Evolutionary conservation across 2,888 invertebrate species (phyloP), one percentile per base, ranked within the genome.

Genomic region (Loripinus fragilis): DNA sequence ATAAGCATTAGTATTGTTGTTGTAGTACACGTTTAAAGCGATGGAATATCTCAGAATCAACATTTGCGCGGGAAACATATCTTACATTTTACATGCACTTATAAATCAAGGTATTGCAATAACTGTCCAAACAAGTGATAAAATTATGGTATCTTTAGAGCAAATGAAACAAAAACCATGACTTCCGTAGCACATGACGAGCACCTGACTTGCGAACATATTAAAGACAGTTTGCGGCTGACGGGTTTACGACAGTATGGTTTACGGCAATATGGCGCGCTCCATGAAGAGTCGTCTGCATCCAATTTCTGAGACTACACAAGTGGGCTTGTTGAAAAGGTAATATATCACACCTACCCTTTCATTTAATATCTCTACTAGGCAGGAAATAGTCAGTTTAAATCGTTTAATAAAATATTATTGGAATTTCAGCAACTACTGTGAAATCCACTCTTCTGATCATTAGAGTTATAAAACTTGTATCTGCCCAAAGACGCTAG

Each of bases 371-470:
- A 52, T 52, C 52, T 25, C 25, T 7, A 7, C 25, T 52, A 8
- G 52, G 52, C 52, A 52, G 52, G 25, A 52, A 52, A 8, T 7
- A n/a, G 3, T 52, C n/a, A 20, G 10, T 25, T 52, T 52, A n/a
- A 25, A 52, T 25, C 12, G 10, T 2, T 25, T 25, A 8, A 20
- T 52, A 23, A n/a, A 25, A 25, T 25, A 52, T 52, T 25, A 25
- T 23, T 2, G 25, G 52, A 52, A 25, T 52, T 52, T 52, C 25
- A 52, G 52, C 52, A 52, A 15, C 52, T 15, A 52, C 52, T n/a
- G 52, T 52, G 52, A 52, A 52, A 52, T 52, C 52, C 23, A 52
- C 52, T 52, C 52, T 52, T 52, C 52, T 52, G 52, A 52, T 52
- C 52, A 52, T 23, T 23, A 7, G n/a, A n/a, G 52, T 52, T 25